Base-by-base conservation (phyloP, 2,113 vertebrate genomes). In the Heterocephalus glaber region DNA sequence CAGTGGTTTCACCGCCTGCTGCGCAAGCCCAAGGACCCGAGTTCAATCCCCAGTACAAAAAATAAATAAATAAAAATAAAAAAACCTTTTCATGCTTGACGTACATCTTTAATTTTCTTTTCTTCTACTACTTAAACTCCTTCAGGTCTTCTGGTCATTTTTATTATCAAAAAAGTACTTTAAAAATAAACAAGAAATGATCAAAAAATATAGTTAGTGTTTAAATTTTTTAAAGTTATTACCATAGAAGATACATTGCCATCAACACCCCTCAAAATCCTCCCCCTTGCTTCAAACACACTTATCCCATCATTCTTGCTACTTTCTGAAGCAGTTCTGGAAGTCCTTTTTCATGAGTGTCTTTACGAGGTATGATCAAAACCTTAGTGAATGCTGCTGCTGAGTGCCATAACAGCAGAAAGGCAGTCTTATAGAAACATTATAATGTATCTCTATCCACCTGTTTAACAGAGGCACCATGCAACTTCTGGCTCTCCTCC, bases 61-160 rank as follows among this genome's bases (percentile, higher is more conserved):
- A n/a, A n/a, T n/a, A n/a, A n/a, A n/a, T n/a, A n/a, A n/a, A n/a
- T n/a, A n/a, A n/a, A n/a, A n/a, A n/a, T n/a, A n/a, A n/a, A n/a
- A n/a, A n/a, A n/a, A 87, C 28, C 35, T 89, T 41, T 90, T 49
- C 52, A 49, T 95, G 61, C 44, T 72, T 77, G 3, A 12, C 22
- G 77, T 92, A 22, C 4, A 84, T 82, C 56, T 86, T 93, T 93
- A 44, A 58, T 41, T 83, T 94, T 26, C 47, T 92, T 95, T 96
- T 95, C 86, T 93, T 54, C 26, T 76, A 3, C 70, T 89, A 56
- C 60, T 89, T 88, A 92, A 96, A 79, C 61, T 52, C 20, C 7
- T 72, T 83, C 33, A 92, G 5, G 33, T 92, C 60, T 93, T 82
- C 47, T 44, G 84, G 38, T 63, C 60, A 5, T 80, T 89, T 14